Base-by-base conservation (phyloP, 2,888 invertebrate species). In the Ochropleura leucogaster region DNA sequence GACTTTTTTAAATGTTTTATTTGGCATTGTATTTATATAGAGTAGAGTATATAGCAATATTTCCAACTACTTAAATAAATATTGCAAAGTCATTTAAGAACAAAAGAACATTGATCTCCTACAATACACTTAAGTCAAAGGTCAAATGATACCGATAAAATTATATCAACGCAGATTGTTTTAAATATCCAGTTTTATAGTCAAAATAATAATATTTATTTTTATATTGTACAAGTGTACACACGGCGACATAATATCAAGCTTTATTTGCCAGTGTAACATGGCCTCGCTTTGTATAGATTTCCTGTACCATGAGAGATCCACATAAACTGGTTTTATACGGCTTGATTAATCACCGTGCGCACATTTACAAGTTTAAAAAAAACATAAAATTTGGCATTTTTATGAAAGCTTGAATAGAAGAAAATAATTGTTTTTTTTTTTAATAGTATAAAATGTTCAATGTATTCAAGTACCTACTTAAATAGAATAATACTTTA, bases 31-130 rank as follows among this genome's bases (percentile, higher is more conserved):
- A n/a, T 30, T 30, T 60, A 40, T 64, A 44, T 10, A 0, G 60
- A 60, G 16, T 46, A 40, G 42, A 57, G 47, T 62, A 53, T 49
- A 47, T 77, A 79, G 79, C 74, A 84, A 77, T 79, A 40, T 47
- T 14, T 4, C 0, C 40, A 6, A 46, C 12, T 12, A 44, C n/a
- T n/a, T n/a, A 44, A 40, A n/a, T n/a, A n/a, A 44, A 20, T 1
- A 12, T 49, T 71, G 12, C 16, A 59, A 51, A 51, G 10, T 79
- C n/a, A 59, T 72, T 40, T 49, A 30, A 44, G 42, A 49, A 16
- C n/a, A 20, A 20, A 42, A 71, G n/a, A 18, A 40, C 40, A 18
- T 65, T 70, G 60, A 68, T 44, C 47, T 63, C 8, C 4, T 8
- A 46, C 4, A 18, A 8, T 30, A 12, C 55, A 5, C 1, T 16